phyloP scores from a whole-genome alignment of 2,888 invertebrate species.

The Athrips mouffetella region DNA sequence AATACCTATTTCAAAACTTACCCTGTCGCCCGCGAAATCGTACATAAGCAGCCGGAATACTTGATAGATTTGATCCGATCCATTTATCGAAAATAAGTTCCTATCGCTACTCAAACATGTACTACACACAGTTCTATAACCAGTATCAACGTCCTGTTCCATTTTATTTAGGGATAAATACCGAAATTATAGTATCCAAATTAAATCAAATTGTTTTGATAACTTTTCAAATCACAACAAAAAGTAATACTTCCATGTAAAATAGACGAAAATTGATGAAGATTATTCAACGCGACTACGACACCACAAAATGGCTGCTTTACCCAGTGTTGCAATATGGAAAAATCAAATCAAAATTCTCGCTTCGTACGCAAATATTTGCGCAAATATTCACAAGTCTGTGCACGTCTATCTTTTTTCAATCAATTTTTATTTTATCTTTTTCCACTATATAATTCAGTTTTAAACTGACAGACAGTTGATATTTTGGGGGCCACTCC shows the following conservation, averaged over 20 bases:
- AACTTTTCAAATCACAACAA: conserved; percentile 68
- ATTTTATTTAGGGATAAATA: conserved; percentile 36
- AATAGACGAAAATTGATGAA: conserved; percentile 70
- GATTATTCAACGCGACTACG: conserved; percentile 56
- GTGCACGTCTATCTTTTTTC: not conserved
- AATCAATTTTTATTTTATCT: too few relatives aligned
- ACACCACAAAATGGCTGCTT: conserved; percentile 78
- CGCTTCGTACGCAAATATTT: not conserved
- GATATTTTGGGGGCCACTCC: too few relatives aligned
- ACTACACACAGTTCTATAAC: conserved; percentile 51
- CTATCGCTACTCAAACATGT: conserved; percentile 64
- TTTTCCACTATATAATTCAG: too few relatives aligned
- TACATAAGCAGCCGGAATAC: conserved; percentile 62
- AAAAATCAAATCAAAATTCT: not conserved
- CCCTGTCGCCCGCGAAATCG: conserved; percentile 63
- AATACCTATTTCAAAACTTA: conserved; percentile 49
- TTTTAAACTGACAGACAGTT: too few relatives aligned
- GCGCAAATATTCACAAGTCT: not conserved
- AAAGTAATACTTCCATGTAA: conserved; percentile 77
- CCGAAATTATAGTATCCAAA: conserved; percentile 30
- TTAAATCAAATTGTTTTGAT: conserved; percentile 31
- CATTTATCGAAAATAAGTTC: conserved; percentile 53
- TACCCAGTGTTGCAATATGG: conserved; percentile 51
- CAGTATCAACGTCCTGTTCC: conserved; percentile 65
- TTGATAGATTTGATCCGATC: conserved; percentile 46